These are phyloP conservation scores for Pachycephala philippinensis DNA, from an alignment of 2,113 vertebrate genomes.

Conservation along the genomic window DNA sequence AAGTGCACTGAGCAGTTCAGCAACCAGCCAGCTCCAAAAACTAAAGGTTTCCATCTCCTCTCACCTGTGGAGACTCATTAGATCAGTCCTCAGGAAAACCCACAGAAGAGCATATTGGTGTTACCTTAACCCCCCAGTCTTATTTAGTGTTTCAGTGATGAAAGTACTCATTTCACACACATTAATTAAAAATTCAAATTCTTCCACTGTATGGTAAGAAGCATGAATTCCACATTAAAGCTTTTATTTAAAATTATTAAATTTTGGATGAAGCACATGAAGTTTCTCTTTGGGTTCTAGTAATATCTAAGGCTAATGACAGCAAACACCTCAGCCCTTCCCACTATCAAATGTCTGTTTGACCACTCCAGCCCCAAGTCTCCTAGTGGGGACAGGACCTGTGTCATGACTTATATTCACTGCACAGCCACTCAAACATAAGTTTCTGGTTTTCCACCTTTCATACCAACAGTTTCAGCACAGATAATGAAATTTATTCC, in stretches of 20 bases:
- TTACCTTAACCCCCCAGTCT: neutral
- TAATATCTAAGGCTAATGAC: neutral
- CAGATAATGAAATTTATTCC: neutral
- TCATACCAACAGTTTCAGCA: neutral
- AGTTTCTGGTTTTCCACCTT: neutral
- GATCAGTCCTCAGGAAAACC: neutral
- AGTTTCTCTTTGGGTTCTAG: neutral
- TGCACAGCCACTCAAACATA: neutral
- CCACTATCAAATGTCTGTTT: neutral
- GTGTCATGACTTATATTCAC: neutral
- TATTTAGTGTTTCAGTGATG: neutral
- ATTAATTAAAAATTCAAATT: neutral
- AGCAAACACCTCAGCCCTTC: neutral
- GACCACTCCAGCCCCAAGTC: neutral
- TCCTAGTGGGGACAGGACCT: neutral
- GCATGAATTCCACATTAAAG: neutral
- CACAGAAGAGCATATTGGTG: neutral
- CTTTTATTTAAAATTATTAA: neutral
- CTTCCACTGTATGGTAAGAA: neutral
- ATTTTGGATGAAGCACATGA: neutral
- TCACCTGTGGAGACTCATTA: neutral
- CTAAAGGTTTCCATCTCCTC: neutral
- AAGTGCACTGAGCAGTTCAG: neutral
- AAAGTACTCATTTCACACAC: neutral
- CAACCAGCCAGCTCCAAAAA: neutral